Percentiles rank a stretch among this genome's conserved stretches.
Evolutionary conservation across 2,113 vertebrate genomes (phyloP).

Genomic region (Sinocyclocheilus anophthalmus): DNA sequence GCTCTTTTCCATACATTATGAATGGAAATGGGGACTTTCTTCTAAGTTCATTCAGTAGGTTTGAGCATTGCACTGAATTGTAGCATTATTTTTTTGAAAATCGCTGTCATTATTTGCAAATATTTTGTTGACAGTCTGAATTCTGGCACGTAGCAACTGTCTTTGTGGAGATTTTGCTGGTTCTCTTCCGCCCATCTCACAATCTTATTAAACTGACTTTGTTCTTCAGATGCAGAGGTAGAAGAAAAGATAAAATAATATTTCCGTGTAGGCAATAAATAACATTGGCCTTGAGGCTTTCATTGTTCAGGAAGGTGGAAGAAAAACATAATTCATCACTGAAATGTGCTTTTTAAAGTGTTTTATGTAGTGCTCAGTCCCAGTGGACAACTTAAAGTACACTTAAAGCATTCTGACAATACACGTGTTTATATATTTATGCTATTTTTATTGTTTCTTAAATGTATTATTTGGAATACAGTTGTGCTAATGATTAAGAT

Average conservation of each 20-base stretch:
- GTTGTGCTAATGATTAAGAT: not conserved
- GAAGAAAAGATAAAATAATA: conserved; percentile 30
- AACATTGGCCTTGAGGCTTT: conserved; percentile 41
- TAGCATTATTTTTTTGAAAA: not conserved
- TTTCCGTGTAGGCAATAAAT: conserved; percentile 29
- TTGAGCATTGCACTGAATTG: not conserved
- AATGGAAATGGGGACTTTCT: not conserved
- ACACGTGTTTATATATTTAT: not conserved
- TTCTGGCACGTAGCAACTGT: not conserved
- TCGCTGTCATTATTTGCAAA: not conserved
- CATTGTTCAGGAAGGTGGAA: conserved; percentile 10
- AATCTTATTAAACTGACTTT: conserved; percentile 41
- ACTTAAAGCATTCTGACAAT: not conserved
- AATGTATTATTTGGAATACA: not conserved
- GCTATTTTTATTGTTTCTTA: conserved; percentile 18
- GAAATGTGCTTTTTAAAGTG: conserved; percentile 29
- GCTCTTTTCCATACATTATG: not conserved
- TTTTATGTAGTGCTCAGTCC: conserved; percentile 18
- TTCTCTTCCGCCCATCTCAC: not conserved
- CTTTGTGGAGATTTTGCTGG: not conserved
- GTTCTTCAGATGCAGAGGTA: conserved; percentile 22
- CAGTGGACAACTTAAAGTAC: not conserved
- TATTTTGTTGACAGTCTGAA: not conserved
- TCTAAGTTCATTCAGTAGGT: not conserved
- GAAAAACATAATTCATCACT: conserved; percentile 38